phyloP scores from a whole-genome alignment of 2,888 invertebrate genomes.

The Hirudinaria manillensis region DNA sequence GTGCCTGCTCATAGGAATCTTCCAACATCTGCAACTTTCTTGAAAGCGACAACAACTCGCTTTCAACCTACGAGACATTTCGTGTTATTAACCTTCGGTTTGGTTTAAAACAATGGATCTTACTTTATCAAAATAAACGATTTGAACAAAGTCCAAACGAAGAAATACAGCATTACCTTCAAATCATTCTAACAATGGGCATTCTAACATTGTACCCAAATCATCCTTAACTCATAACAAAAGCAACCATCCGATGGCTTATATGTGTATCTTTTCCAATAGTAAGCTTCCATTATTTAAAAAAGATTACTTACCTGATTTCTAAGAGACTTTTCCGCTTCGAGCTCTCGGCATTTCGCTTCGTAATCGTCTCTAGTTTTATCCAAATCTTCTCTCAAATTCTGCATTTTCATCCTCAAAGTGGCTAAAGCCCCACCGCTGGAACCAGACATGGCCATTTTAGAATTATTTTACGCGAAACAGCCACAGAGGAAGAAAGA shows the following conservation, averaged over 20 bases:
- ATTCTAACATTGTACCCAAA: too few species aligned
- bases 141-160: too few species aligned
- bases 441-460: constrained; percentile 33
- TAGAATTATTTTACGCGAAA: constrained; percentile 6
- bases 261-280: too few species aligned
- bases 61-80: constrained; percentile 68
- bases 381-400: constrained; percentile 41
- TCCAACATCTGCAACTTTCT: constrained; percentile 97
- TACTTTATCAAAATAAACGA: too few species aligned
- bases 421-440: constrained; percentile 37
- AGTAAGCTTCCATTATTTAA: too few species aligned
- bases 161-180: too few species aligned
- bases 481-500: too few species aligned
- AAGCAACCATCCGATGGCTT: too few species aligned
- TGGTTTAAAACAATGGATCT: background rate
- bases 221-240: too few species aligned
- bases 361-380: constrained; percentile 40
- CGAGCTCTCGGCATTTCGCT: constrained; percentile 39
- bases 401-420: constrained; percentile 42
- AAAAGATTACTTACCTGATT: constrained; percentile 34
- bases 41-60: constrained; percentile 95
- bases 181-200: too few species aligned
- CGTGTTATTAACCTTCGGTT: background rate
- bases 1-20: constrained; percentile 97
- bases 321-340: constrained; percentile 36